phyloP scores from a whole-genome alignment of 2,113 vertebrate genomes.

The Papio anubis region DNA sequence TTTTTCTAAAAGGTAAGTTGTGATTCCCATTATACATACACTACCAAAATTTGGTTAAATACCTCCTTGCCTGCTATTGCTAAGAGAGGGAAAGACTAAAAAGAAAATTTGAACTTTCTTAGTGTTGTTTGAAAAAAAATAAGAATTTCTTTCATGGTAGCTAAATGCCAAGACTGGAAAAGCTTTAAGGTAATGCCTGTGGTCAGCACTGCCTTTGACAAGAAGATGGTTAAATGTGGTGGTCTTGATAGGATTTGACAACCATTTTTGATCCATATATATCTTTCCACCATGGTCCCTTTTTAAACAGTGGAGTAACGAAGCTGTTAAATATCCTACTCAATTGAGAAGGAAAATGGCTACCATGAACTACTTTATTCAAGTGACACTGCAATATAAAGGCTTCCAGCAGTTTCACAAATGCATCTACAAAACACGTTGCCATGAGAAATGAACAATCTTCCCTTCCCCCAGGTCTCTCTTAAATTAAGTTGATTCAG shows the following conservation, averaged over 20 bases:
- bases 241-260: constrained; percentile 35
- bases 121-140: constrained; percentile 18
- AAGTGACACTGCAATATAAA: neutral
- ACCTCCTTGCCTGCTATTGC: neutral
- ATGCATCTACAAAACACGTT: neutral
- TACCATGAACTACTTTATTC: constrained; percentile 16
- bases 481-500: neutral
- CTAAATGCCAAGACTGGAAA: neutral
- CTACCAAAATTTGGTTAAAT: constrained; percentile 13
- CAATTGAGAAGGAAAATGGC: constrained; percentile 32
- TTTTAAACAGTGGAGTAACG: neutral
- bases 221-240: neutral
- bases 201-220: neutral
- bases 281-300: neutral
- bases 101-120: constrained; percentile 47
- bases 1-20: constrained; percentile 54
- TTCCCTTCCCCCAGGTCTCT: neutral
- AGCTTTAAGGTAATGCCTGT: neutral
- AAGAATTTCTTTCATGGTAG: neutral
- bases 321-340: constrained; percentile 37
- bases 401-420: neutral
- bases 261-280: neutral
- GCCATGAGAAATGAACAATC: neutral
- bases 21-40: neutral
- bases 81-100: neutral